phyloP scores from a whole-genome alignment of 2,113 vertebrate species.

The Peromyscus californicus region DNA sequence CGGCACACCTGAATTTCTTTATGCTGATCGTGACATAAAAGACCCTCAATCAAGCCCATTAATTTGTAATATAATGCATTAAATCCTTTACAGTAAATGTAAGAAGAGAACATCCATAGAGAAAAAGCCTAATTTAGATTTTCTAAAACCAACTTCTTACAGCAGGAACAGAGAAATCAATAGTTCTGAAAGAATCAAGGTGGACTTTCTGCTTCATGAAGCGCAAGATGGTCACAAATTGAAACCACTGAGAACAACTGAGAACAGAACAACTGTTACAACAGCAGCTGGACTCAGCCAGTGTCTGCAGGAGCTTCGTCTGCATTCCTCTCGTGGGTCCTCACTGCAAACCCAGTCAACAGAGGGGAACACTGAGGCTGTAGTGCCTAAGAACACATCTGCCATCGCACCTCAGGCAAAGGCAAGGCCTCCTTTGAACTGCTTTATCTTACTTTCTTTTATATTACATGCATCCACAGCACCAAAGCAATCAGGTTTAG shows the following conservation, averaged over 20 bases:
- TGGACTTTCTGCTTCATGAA: neutral
- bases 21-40: neutral
- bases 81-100: constrained; percentile 52
- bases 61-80: constrained; percentile 44
- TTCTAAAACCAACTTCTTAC: constrained; percentile 30
- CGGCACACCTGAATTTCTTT: constrained; percentile 4
- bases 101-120: constrained; percentile 43
- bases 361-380: constrained; percentile 25
- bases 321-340: neutral
- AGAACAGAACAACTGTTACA: neutral
- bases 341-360: constrained; percentile 8
- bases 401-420: neutral
- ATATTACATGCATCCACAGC: neutral
- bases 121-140: neutral
- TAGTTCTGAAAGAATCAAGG: constrained; percentile 8
- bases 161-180: constrained; percentile 22
- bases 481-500: neutral
- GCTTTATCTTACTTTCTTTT: constrained; percentile 1
- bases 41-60: neutral
- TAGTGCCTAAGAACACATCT: neutral
- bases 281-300: neutral
- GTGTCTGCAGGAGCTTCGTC: neutral
- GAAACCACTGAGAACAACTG: neutral
- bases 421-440: neutral
- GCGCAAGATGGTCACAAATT: constrained; percentile 23